Base-by-base conservation (phyloP, 2,888 invertebrate genomes). In the Diploptera punctata region DNA sequence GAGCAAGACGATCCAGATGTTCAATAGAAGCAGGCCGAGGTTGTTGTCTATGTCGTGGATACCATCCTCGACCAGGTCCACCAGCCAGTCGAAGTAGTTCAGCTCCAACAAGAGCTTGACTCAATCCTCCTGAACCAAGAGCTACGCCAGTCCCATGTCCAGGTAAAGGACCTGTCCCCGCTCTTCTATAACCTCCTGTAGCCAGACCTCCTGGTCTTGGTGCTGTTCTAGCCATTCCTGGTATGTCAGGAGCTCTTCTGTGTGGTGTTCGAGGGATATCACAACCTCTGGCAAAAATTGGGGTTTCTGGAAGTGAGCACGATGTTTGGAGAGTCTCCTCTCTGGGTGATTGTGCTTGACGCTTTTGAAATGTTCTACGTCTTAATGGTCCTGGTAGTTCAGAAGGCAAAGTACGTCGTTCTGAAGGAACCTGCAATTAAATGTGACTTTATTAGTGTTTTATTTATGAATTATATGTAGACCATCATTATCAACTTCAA, bases 251-350 rank as follows among this genome's bases (percentile, higher is more conserved):
- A 74, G 89, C 89, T 49, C 87, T 83, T 75, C 92, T 86, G 75
- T 93, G 93, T 4, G 94, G 93, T 2, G 94, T 94, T 74, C 94
- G 87, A 0, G 94, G 93, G 76, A 94, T 91, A 82, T 94, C 94
- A 83, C 93, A 69, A 71, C 93, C 93, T 77, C 94, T 87, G 3
- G 93, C 93, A 82, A 94, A 94, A 75, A 94, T 93, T 0, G 94
- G 94, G 1, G 94, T 94, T 84, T 94, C 94, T n/a, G 94, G 94
- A 73, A 94, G 85, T 79, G 94, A 94, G 77, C 93, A 94, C 0
- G 94, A 94, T 3, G 94, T 94, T 82, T 94, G 94, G 82, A 94
- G 83, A 83, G 84, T 69, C 62, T 90, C 90, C 67, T 90, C 88
- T 57, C 88, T 86, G 4, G 87, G 85, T 76, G 86, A 86, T 75